Conservation (phyloP, 2,888 invertebrate species). For the Brenthis ino region DNA sequence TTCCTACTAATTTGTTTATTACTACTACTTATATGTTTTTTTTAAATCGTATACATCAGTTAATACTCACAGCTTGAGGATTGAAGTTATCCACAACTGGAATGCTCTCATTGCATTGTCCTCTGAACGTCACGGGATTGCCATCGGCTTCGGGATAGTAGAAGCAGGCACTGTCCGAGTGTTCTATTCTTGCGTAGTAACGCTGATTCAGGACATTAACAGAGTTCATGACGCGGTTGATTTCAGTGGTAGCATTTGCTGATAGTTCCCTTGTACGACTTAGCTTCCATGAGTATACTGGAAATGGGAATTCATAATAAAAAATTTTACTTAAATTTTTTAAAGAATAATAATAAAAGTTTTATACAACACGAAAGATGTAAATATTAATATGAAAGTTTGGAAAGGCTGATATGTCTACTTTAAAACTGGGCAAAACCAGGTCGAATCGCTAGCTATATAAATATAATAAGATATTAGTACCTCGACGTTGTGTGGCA, state of each 20-base stretch:
- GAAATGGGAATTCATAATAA: constrained; percentile 41
- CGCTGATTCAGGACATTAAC: constrained; percentile 44
- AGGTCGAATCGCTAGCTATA: too few relatives aligned
- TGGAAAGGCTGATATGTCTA: too few relatives aligned
- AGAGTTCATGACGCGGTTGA: constrained; percentile 39
- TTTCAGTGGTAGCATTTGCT: constrained; percentile 36
- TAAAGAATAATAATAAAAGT: not conserved
- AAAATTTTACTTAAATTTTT: too few relatives aligned
- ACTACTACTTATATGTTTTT: too few relatives aligned
- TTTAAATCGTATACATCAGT: not conserved
- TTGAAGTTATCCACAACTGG: constrained; percentile 49
- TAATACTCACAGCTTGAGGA: constrained; percentile 30
- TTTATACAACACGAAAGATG: not conserved
- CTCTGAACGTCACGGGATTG: constrained; percentile 45
- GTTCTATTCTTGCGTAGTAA: constrained; percentile 43
- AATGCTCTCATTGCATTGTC: constrained; percentile 49
- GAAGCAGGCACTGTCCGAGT: constrained; percentile 46
- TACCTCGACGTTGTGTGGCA: constrained; percentile 50
- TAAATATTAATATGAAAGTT: too few relatives aligned
- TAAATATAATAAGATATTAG: constrained; percentile 14
- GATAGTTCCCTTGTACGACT: constrained; percentile 41
- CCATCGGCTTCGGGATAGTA: constrained; percentile 44
- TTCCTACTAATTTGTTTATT: too few relatives aligned
- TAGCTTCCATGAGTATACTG: constrained; percentile 44
- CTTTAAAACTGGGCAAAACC: too few relatives aligned